Evolutionary conservation across 2,113 vertebrate species (phyloP), one percentile per base, ranked within the genome.

Genomic region (Narcine bancroftii): DNA sequence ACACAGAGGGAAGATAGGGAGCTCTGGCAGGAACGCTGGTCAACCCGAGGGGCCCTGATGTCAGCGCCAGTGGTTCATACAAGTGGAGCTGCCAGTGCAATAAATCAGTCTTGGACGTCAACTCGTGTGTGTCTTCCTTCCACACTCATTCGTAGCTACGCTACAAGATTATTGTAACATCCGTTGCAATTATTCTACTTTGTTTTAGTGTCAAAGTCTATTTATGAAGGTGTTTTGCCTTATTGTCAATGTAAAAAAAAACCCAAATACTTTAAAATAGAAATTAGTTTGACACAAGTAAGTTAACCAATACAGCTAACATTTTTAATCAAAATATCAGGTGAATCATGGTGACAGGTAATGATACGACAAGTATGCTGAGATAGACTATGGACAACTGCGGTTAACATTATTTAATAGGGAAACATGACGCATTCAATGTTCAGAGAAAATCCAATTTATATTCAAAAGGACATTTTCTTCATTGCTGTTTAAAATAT

Each of bases 101-200:
- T n/a, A n/a, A n/a, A n/a, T n/a, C n/a, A n/a, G n/a, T n/a, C n/a
- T n/a, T n/a, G n/a, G n/a, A n/a, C n/a, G n/a, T n/a, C n/a, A n/a
- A n/a, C n/a, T n/a, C n/a, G n/a, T n/a, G n/a, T n/a, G n/a, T n/a
- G n/a, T n/a, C n/a, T n/a, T n/a, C n/a, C n/a, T n/a, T n/a, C n/a
- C n/a, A n/a, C n/a, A n/a, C n/a, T n/a, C n/a, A n/a, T n/a, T n/a
- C n/a, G n/a, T n/a, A n/a, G n/a, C n/a, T n/a, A n/a, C n/a, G n/a
- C n/a, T n/a, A n/a, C n/a, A n/a, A n/a, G n/a, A 69, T 47, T 69
- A 69, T 21, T 91, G 65, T 29, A 91, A 29, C 89, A 33, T 69
- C 19, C 69, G 36, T 9, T 19, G 45, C 92, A 93, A 72, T 93
- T 93, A 94, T 63, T 94, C 95, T 89, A 56, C 36, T 65, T 42